phyloP scores from a whole-genome alignment of 2,888 invertebrate genomes.

The Heteromyza rotundicornis region DNA sequence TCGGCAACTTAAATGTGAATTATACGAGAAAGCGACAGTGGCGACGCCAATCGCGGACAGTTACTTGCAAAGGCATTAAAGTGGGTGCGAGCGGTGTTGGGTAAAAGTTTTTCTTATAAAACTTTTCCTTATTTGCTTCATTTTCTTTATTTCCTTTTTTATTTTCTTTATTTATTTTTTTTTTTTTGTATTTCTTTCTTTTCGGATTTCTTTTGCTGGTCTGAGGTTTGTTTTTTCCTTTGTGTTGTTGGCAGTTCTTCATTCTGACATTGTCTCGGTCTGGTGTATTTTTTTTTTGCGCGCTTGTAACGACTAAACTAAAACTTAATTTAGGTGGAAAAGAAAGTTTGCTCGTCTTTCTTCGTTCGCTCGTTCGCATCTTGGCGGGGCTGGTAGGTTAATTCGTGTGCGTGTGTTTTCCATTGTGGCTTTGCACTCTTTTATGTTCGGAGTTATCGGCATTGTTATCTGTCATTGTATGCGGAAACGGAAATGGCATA shows the following conservation, averaged over 20 bases:
- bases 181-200: slow-evolving; percentile 1
- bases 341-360: slow-evolving; percentile 1
- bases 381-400: slow-evolving; percentile 5
- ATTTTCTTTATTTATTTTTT: neutral
- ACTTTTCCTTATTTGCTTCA: too few species aligned
- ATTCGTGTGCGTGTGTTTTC: neutral
- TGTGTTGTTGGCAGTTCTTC: neutral
- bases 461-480: slow-evolving; percentile 47
- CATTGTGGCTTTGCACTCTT: slow-evolving; percentile 11
- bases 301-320: slow-evolving; percentile 14
- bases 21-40: too few species aligned
- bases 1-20: neutral
- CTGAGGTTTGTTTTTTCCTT: neutral
- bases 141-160: too few species aligned
- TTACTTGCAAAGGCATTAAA: too few species aligned
- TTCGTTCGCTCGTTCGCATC: neutral
- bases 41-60: too few species aligned
- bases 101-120: too few species aligned
- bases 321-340: slow-evolving; percentile 16
- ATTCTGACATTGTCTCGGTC: neutral
- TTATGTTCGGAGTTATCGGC: slow-evolving; percentile 40
- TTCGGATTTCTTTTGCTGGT: neutral
- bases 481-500: slow-evolving; percentile 54
- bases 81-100: too few species aligned
- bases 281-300: slow-evolving; percentile 20